Evolutionary conservation across 2,797 vertebrate genomes (phyloP), one percentile per base, ranked within the genome.

Genomic region (Pangasius sanitwongsei): DNA sequence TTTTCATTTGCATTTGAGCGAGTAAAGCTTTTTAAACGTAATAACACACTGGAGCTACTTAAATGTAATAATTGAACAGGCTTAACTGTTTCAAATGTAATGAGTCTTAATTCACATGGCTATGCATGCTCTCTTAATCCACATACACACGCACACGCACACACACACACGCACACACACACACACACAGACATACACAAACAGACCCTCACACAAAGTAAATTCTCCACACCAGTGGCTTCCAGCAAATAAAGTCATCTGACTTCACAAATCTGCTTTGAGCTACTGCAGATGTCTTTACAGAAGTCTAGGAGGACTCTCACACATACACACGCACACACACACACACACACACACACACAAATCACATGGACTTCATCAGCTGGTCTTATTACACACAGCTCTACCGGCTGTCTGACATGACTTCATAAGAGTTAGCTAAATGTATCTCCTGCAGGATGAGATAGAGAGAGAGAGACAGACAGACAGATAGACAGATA

Each of bases 361-460:
- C 31, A 37, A 6, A 12, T 8, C 48, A 41, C 25, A 77, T 50
- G 74, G 74, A 77, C 74, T 48, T 28, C 74, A 77, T 77, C 48
- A 55, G 48, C 13, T 80, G 77, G 50, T 80, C 77, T 53, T 78
- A 78, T 80, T 80, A 80, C 57, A 83, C 37, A 50, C 74, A 44
- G 67, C 37, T 23, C 23, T 53, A 34, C 65, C 23, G 1, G 72
- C 44, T 57, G 23, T 69, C 63, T 59, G 63, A 67, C 37, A 72
- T 65, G 5, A 34, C 61, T 65, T 44, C 50, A 25, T 11, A 82
- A 89, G n/a, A 34, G n/a, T 16, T 6, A 13, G 16, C 61, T 89
- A 70, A 86, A 81, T 89, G 70, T 80, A 86, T 69, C 59, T 83
- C 41, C 82, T 23, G 34, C 63, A 85, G 83, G 70, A 75, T 23